Base-by-base conservation (phyloP, 2,888 invertebrate species). In the Lacanobia oleracea region DNA sequence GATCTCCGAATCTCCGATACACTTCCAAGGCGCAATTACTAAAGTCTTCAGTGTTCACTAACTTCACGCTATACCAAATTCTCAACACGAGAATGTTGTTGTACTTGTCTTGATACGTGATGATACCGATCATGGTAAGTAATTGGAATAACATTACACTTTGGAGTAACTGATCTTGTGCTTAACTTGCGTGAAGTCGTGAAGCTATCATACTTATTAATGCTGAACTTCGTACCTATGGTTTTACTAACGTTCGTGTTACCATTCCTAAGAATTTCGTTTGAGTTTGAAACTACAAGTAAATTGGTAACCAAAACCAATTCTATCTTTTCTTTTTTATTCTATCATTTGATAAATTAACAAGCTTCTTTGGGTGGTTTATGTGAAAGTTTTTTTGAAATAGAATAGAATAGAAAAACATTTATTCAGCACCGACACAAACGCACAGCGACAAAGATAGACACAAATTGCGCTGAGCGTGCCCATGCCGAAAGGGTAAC, bases 1-100 rank as follows among this genome's bases (percentile, higher is more conserved):
- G 87, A 88, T 89, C 86, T 84, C 82, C 87, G 84, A 88, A 88
- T 89, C 86, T 84, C 82, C 87, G 84, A 88, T 86, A 87, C 83
- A 87, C 84, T 90, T 87, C 78, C 75, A 83, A 82, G 81, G 82
- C 74, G 82, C 86, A 88, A 88, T 89, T 88, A 88, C 87, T 76
- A 73, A 84, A 84, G 76, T 76, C 82, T 72, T 85, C 82, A 77
- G 56, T 77, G 70, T 83, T 81, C 61, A 56, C 72, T 75, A 87
- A 77, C 74, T 83, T 76, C 51, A 75, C 60, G 48, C 51, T 75
- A 2, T 59, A 66, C 68, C 54, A 72, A 77, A 79, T 75, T 75
- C 67, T 56, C 56, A 57, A 23, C 56, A 54, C 21, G 66, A 79
- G 67, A 67, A 64, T 63, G 72, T 64, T 64, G 65, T 54, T 54